Evolutionary conservation across 2,113 vertebrate genomes (phyloP).

Genomic region (Scopus umbretta): DNA sequence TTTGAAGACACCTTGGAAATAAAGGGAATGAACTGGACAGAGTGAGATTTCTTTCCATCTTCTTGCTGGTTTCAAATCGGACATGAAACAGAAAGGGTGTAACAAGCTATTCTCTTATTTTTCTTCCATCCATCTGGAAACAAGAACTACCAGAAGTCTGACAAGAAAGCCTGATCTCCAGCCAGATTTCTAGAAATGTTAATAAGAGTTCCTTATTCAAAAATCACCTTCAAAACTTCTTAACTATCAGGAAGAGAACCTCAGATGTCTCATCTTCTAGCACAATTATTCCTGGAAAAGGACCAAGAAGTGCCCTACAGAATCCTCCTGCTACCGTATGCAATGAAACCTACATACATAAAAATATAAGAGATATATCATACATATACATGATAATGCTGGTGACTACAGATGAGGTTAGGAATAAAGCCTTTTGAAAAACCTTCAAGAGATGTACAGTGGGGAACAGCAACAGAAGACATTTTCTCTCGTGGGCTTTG

Average conservation of each 20-base stretch:
- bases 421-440: not conserved
- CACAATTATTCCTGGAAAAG: constrained; percentile 62
- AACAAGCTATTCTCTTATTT: constrained; percentile 61
- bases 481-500: not conserved
- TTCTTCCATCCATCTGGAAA: constrained; percentile 67
- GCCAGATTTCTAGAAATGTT: constrained; percentile 71
- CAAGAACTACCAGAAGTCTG: constrained; percentile 72
- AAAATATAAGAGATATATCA: not conserved
- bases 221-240: constrained; percentile 57
- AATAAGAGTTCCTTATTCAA: constrained; percentile 65
- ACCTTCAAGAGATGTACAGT: not conserved
- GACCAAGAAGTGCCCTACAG: constrained; percentile 44
- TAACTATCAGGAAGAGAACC: not conserved
- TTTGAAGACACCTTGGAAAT: not conserved
- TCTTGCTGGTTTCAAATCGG: constrained; percentile 44
- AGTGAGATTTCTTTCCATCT: not conserved
- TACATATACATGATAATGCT: not conserved
- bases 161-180: constrained; percentile 71
- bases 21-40: not conserved
- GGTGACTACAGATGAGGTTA: not conserved
- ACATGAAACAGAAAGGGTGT: constrained; percentile 44
- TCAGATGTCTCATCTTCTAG: constrained; percentile 57
- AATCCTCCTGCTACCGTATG: constrained; percentile 35
- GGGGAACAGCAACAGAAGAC: not conserved
- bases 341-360: not conserved